A percentile compares a stretch with the other conserved stretches of the same genome.
Evolutionary conservation across 2,888 invertebrate species (phyloP).

Genomic region (Amphimallon solstitiale): DNA sequence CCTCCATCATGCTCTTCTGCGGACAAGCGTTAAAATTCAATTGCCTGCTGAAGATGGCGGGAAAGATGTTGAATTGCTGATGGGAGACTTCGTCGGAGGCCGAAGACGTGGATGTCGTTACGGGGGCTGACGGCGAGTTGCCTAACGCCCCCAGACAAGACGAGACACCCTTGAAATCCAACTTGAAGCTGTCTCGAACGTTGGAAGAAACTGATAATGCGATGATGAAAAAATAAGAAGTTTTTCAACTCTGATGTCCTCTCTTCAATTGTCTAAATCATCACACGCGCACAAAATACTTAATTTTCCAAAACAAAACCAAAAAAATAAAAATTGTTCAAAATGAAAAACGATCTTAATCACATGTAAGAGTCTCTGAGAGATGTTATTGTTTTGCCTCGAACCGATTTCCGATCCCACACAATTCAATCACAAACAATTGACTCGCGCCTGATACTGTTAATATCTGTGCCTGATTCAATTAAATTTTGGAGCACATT

Average conservation of each 20-base stretch:
- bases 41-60: slow-evolving; percentile 89
- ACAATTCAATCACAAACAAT: slow-evolving; percentile 59
- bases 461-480: slow-evolving; percentile 65
- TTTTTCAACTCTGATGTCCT: too few relatives aligned
- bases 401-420: slow-evolving; percentile 33
- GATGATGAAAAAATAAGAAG: too few relatives aligned
- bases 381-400: slow-evolving; percentile 29
- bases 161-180: slow-evolving; percentile 85
- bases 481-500: slow-evolving; percentile 64
- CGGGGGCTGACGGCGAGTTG: slow-evolving; percentile 69
- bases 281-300: slow-evolving; percentile 28
- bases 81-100: slow-evolving; percentile 68
- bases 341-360: slow-evolving; percentile 3
- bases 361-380: slow-evolving; percentile 24
- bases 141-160: slow-evolving; percentile 71
- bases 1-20: slow-evolving; percentile 84
- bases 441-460: slow-evolving; percentile 62
- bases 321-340: background rate
- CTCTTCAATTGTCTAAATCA: background rate
- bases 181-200: slow-evolving; percentile 72
- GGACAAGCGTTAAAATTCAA: slow-evolving; percentile 80
- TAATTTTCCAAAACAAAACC: background rate
- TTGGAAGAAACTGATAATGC: slow-evolving; percentile 10
- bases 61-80: slow-evolving; percentile 91
- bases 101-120: slow-evolving; percentile 54